Evolutionary conservation across 2,888 invertebrate species (phyloP).

Genomic region (Leptopilina syphax): DNA sequence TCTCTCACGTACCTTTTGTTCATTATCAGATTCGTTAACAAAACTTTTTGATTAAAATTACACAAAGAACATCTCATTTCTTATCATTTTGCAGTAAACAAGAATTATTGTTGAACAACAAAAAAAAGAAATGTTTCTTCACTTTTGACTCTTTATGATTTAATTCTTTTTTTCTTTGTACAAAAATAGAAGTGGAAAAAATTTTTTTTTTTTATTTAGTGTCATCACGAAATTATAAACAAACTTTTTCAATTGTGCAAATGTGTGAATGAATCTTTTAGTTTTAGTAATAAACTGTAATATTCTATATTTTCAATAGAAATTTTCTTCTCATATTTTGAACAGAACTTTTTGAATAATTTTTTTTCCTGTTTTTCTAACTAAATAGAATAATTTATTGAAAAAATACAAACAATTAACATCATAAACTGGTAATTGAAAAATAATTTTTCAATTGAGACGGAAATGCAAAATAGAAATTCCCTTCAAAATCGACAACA

Average conservation of each 20-base stretch:
- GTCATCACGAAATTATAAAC: too few species aligned
- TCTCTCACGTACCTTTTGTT: not conserved
- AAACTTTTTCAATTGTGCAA: too few species aligned
- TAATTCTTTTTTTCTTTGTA: not conserved
- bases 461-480: constrained; percentile 10
- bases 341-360: not conserved
- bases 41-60: not conserved
- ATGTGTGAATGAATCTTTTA: too few species aligned
- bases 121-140: not conserved
- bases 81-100: not conserved
- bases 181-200: not conserved
- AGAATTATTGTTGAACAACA: not conserved
- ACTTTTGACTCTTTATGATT: not conserved
- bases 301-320: too few species aligned
- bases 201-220: too few species aligned
- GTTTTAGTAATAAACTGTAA: too few species aligned
- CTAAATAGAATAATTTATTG: not conserved
- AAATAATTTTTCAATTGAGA: not conserved
- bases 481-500: constrained; percentile 1
- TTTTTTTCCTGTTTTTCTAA: not conserved
- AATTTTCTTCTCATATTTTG: too few species aligned
- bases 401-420: not conserved
- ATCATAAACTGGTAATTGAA: constrained; percentile 7
- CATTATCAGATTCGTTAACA: not conserved
- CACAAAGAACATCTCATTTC: not conserved